These are phyloP conservation scores for Poeciliopsis occidentalis DNA, from an alignment of 2,113 vertebrate genomes.

Conservation along the genomic window DNA sequence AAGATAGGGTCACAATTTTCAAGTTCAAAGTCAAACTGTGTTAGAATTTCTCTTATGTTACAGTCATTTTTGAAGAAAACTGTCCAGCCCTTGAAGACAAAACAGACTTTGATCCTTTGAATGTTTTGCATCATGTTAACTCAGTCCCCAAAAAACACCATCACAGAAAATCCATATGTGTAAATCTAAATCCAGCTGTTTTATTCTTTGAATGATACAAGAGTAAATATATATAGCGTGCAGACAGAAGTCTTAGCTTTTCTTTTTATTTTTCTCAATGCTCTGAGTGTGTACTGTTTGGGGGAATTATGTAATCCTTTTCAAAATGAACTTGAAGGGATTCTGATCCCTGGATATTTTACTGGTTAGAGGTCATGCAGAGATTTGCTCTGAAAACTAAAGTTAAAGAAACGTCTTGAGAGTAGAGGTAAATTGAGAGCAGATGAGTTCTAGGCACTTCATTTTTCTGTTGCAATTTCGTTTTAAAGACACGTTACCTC, in stretches of 20 bases:
- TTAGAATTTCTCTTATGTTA: conserved; percentile 39
- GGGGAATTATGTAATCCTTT: neutral
- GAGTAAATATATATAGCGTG: neutral
- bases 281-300: conserved; percentile 3
- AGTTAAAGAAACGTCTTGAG: neutral
- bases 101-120: conserved; percentile 46
- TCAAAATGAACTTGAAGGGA: neutral
- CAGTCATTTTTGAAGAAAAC: conserved; percentile 30
- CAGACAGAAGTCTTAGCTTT: conserved; percentile 4
- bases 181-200: conserved; percentile 25
- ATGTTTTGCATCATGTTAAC: conserved; percentile 30
- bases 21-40: conserved; percentile 40
- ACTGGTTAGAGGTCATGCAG: neutral
- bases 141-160: conserved; percentile 38
- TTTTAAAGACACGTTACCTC: too few species aligned
- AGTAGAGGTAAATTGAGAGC: neutral
- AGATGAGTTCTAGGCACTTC: too few species aligned
- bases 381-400: neutral
- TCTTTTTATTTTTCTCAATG: conserved; percentile 3
- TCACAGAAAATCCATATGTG: conserved; percentile 1
- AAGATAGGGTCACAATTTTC: conserved; percentile 35
- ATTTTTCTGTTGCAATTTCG: neutral
- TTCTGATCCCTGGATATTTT: neutral
- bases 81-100: conserved; percentile 29
- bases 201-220: conserved; percentile 9